These are phyloP conservation scores for Cynopterus sphinx DNA, from an alignment of 2,797 vertebrate genomes.

Conservation along the genomic window DNA sequence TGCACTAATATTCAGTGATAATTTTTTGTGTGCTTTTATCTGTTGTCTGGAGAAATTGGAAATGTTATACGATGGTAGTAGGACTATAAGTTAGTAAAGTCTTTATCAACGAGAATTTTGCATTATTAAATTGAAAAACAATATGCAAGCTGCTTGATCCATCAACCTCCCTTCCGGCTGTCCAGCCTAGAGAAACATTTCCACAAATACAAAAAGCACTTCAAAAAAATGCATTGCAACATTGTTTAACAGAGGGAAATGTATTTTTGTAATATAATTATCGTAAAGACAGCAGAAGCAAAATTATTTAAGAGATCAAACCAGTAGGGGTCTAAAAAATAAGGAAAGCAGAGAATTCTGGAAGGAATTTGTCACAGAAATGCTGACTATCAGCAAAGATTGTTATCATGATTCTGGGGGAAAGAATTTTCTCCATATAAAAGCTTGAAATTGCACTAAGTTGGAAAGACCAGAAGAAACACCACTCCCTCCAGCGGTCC, in stretches of 20 bases:
- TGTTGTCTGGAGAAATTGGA: not conserved
- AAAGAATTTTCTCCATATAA: not conserved
- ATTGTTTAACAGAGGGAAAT: not conserved
- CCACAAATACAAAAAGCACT: not conserved
- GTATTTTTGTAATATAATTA: not conserved
- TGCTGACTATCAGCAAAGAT: not conserved
- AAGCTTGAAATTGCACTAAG: not conserved
- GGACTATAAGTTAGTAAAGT: not conserved
- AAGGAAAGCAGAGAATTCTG: not conserved
- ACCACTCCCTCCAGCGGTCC: accelerated
- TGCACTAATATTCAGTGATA: not conserved
- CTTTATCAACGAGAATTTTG: not conserved
- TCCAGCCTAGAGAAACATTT: not conserved
- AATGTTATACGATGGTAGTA: not conserved
- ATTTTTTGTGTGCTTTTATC: not conserved
- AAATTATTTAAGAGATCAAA: slow-evolving; percentile 15
- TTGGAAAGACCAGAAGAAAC: not conserved
- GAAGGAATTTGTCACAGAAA: not conserved
- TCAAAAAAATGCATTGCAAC: not conserved
- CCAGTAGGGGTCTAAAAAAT: not conserved
- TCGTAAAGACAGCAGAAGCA: not conserved
- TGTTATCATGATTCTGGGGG: not conserved
- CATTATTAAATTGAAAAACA: not conserved
- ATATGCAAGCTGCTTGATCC: not conserved
- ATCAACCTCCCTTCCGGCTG: not conserved